These are phyloP conservation scores for Erebia ligea DNA, from an alignment of 2,888 invertebrate species.

Conservation along the genomic window DNA sequence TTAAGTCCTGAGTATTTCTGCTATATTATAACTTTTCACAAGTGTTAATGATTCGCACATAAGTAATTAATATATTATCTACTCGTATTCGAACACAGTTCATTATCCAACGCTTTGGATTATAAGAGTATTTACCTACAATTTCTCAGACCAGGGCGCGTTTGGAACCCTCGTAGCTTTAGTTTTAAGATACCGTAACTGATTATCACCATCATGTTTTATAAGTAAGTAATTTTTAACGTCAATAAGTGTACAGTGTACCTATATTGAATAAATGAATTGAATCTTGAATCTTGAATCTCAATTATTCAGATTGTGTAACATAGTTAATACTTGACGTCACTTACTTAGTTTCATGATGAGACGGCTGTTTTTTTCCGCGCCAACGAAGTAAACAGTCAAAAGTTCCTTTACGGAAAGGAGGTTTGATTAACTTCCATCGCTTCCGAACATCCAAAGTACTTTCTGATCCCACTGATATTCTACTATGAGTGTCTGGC, in stretches of 20 bases:
- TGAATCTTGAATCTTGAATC: too few relatives aligned
- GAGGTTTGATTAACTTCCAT: constrained; percentile 69
- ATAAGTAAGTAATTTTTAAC: too few relatives aligned
- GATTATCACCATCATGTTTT: not conserved
- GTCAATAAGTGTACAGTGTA: too few relatives aligned
- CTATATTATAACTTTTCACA: too few relatives aligned
- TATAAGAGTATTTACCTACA: too few relatives aligned
- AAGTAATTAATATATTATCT: too few relatives aligned
- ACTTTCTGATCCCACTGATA: constrained; percentile 56
- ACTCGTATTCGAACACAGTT: too few relatives aligned
- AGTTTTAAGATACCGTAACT: not conserved
- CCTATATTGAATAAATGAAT: not conserved
- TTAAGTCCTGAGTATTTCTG: too few relatives aligned
- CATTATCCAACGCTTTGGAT: too few relatives aligned
- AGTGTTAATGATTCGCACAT: too few relatives aligned
- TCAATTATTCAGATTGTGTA: not conserved
- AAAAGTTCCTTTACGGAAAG: constrained; percentile 70
- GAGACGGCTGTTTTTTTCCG: constrained; percentile 61
- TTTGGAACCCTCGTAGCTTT: too few relatives aligned
- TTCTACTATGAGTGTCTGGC: constrained; percentile 66
- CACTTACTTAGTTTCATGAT: constrained; percentile 65
- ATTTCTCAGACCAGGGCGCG: too few relatives aligned
- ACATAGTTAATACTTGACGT: constrained; percentile 15
- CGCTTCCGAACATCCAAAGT: constrained; percentile 66
- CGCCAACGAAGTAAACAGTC: constrained; percentile 76